Conservation (phyloP, 2,888 invertebrate genomes). For the Strigamia transsilvanica region DNA sequence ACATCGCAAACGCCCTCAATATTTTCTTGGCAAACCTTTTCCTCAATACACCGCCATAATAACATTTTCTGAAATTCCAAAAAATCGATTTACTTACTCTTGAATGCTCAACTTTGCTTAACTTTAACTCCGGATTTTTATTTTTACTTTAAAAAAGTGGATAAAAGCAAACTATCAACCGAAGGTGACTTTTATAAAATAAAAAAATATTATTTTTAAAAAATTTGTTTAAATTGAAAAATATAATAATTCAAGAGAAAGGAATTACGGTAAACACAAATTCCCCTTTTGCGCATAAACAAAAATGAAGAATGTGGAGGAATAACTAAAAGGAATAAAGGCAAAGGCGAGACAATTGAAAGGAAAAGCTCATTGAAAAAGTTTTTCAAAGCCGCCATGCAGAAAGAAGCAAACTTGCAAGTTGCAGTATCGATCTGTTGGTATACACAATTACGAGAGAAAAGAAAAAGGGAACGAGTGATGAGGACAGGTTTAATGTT, state of each 20-base stretch:
- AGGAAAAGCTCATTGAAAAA: conserved; percentile 21
- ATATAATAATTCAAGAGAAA: background rate
- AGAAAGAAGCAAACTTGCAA: conserved; percentile 16
- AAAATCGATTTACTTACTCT: conserved; percentile 50
- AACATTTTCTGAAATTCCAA: conserved; percentile 51
- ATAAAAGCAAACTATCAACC: background rate
- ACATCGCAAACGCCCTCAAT: conserved; percentile 50
- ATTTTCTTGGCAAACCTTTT: conserved; percentile 49
- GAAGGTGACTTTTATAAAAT: background rate
- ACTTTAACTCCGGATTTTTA: conserved; percentile 20
- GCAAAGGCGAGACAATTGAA: background rate
- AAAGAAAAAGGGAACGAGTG: conserved; percentile 48
- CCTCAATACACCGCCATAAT: conserved; percentile 46
- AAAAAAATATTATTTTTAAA: background rate
- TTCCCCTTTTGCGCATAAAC: background rate
- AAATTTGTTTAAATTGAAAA: background rate
- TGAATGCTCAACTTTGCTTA: conserved; percentile 32
- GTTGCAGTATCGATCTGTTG: conserved; percentile 24
- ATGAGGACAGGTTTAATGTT: conserved; percentile 49
- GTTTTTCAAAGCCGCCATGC: conserved; percentile 19
- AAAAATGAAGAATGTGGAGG: background rate
- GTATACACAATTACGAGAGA: conserved; percentile 40
- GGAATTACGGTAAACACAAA: background rate
- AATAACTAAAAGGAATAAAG: background rate
- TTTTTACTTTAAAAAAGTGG: background rate